These are phyloP conservation scores for Dolichotis patagonum DNA, from an alignment of 2,113 vertebrate species.

Conservation along the genomic window DNA sequence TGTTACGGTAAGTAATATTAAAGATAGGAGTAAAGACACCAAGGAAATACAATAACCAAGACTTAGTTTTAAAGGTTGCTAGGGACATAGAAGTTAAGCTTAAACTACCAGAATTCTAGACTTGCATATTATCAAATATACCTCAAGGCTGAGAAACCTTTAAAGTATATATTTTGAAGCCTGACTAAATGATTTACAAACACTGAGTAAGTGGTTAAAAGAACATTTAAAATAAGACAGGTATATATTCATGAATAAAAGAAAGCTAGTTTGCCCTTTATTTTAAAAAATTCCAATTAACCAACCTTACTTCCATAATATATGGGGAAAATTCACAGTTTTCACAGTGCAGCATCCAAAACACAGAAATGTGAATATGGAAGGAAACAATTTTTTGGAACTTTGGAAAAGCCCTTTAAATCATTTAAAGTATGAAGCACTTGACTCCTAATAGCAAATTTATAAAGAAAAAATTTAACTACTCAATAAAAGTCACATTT, in stretches of 20 bases:
- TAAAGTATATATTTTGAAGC: background rate
- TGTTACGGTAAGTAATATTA: background rate
- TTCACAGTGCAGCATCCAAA: background rate
- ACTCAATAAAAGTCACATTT: slow-evolving; percentile 49
- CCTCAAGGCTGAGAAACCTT: background rate
- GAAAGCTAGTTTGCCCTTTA: background rate
- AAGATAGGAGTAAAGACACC: background rate
- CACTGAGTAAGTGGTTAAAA: background rate
- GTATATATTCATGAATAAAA: background rate
- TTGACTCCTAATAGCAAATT: slow-evolving; percentile 52
- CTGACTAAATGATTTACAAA: background rate
- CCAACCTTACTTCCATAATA: background rate
- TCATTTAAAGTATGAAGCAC: slow-evolving; percentile 54
- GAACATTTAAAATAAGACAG: background rate
- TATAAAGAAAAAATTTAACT: slow-evolving; percentile 47
- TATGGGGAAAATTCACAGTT: background rate
- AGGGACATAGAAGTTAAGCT: background rate
- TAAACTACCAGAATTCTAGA: background rate
- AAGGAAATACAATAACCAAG: background rate
- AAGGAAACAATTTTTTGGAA: background rate
- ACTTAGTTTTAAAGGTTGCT: background rate
- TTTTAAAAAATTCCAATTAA: background rate
- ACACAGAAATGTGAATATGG: slow-evolving; percentile 1
- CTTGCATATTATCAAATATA: background rate
- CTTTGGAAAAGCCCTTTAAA: slow-evolving; percentile 52